phyloP scores from a whole-genome alignment of 2,888 invertebrate genomes.

The Diogma glabrata region DNA sequence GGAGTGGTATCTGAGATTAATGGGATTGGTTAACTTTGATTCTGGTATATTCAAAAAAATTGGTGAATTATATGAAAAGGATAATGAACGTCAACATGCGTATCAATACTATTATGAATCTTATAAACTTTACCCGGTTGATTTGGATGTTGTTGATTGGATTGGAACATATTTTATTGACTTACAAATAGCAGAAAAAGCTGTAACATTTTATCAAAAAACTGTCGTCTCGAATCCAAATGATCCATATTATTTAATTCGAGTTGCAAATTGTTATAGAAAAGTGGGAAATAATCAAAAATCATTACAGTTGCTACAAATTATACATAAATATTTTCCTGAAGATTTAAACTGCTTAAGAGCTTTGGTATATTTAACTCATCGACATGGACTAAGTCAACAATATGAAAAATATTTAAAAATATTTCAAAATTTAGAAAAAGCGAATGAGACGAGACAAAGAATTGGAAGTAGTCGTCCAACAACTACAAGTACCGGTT shows the following conservation, averaged over 20 bases:
- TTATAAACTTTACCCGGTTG: slow-evolving; percentile 33
- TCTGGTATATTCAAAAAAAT: slow-evolving; percentile 79
- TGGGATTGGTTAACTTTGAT: slow-evolving; percentile 79
- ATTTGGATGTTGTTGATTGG: slow-evolving; percentile 67
- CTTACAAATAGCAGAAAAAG: slow-evolving; percentile 79
- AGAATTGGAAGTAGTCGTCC: slow-evolving; percentile 25
- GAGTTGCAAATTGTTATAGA: slow-evolving; percentile 75
- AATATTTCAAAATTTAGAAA: slow-evolving; percentile 63
- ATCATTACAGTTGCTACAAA: slow-evolving; percentile 34
- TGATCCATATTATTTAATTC: slow-evolving; percentile 72
- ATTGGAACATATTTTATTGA: slow-evolving; percentile 82
- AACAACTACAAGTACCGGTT: too few species aligned
- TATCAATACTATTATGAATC: slow-evolving; percentile 35
- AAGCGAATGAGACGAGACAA: slow-evolving; percentile 27
- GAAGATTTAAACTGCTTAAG: slow-evolving; percentile 90
- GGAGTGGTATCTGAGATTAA: slow-evolving; percentile 60
- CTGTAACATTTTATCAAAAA: slow-evolving; percentile 68
- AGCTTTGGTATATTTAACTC: slow-evolving; percentile 37
- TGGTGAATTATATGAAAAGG: slow-evolving; percentile 78
- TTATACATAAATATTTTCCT: slow-evolving; percentile 75
- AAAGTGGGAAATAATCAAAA: slow-evolving; percentile 57
- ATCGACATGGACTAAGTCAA: slow-evolving; percentile 71
- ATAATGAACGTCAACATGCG: slow-evolving; percentile 85
- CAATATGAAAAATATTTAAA: slow-evolving; percentile 66
- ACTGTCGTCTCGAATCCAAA: slow-evolving; percentile 65